Percentiles rank a stretch among this genome's conserved stretches.
These are phyloP conservation scores for Eudasyphora cyanicolor DNA, from an alignment of 2,888 invertebrate genomes.

Conservation along the genomic window DNA sequence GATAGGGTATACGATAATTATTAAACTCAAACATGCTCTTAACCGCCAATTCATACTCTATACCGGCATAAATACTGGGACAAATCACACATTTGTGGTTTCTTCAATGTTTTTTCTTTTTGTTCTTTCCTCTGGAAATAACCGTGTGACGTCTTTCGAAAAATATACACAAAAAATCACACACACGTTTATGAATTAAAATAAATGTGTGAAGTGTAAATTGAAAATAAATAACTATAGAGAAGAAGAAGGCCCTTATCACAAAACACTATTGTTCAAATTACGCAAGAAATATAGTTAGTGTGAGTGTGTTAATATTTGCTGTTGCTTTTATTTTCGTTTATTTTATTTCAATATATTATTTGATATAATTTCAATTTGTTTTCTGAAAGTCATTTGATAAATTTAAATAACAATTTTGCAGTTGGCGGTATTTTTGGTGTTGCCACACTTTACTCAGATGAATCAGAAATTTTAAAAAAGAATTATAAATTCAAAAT, in stretches of 20 bases:
- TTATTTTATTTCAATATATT: neutral
- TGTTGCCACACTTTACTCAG: neutral
- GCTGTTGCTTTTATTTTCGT: neutral
- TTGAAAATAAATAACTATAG: slow-evolving; percentile 19
- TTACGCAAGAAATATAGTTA: slow-evolving; percentile 46
- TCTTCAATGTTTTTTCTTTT: neutral
- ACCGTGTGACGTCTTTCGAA: slow-evolving; percentile 41
- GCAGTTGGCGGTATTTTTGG: neutral
- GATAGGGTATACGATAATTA: too few relatives aligned
- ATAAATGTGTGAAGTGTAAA: slow-evolving; percentile 44
- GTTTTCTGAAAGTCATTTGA: slow-evolving; percentile 9
- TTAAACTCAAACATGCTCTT: too few relatives aligned
- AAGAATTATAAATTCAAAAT: neutral
- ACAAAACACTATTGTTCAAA: slow-evolving; percentile 12
- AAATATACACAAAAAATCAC: slow-evolving; percentile 8
- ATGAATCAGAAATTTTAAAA: neutral
- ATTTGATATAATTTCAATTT: slow-evolving; percentile 19
- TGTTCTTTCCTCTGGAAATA: neutral
- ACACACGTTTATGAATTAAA: slow-evolving; percentile 46
- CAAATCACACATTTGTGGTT: neutral
- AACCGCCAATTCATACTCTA: too few relatives aligned
- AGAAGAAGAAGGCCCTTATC: slow-evolving; percentile 34
- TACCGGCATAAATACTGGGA: neutral
- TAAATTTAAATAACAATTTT: slow-evolving; percentile 24
- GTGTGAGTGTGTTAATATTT: slow-evolving; percentile 10